phyloP scores from a whole-genome alignment of 2,797 vertebrate species.

The Allochrocebus solatus region DNA sequence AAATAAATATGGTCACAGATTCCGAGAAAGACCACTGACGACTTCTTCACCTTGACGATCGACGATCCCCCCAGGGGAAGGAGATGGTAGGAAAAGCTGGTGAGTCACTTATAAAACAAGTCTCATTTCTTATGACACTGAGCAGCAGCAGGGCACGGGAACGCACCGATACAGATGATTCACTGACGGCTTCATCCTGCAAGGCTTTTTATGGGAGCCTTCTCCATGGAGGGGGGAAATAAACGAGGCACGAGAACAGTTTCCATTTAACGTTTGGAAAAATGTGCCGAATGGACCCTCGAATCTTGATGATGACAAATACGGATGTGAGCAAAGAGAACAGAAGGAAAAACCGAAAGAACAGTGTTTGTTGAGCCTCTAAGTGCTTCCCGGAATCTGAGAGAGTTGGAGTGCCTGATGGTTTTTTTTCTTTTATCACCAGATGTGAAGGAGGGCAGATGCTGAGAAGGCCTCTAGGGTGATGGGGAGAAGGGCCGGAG shows the following conservation, averaged over 20 bases:
- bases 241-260: background rate
- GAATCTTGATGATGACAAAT: background rate
- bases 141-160: fast-evolving
- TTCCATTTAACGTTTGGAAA: background rate
- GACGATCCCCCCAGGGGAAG: no score
- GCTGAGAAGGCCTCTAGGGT: background rate
- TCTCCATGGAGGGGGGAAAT: fast-evolving
- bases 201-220: background rate
- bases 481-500: fast-evolving
- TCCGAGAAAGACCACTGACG: background rate
- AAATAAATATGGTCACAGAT: background rate
- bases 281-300: background rate
- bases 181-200: background rate
- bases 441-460: background rate
- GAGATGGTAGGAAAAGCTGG: background rate
- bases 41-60: background rate
- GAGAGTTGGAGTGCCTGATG: background rate
- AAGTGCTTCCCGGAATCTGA: background rate
- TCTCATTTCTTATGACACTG: fast-evolving
- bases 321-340: background rate
- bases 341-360: background rate
- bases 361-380: background rate
- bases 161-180: background rate
- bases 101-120: background rate
- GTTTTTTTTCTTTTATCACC: background rate